These are phyloP conservation scores for Agrochola lota DNA, from an alignment of 2,888 invertebrate genomes.

Conservation along the genomic window DNA sequence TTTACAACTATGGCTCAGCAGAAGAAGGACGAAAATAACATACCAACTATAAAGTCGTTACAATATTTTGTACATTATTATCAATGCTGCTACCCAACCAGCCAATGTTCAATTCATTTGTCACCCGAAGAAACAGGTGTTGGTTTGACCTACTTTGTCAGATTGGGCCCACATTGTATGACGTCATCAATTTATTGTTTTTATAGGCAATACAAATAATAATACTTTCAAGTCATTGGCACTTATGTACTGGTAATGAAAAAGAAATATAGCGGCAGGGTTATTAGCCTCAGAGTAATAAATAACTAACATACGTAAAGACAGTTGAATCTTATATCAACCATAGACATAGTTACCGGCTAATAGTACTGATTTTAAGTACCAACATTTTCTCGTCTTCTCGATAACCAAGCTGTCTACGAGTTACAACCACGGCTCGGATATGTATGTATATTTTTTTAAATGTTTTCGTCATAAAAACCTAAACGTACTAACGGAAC, in stretches of 20 bases:
- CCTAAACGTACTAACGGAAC: too few relatives aligned
- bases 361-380: too few relatives aligned
- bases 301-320: too few relatives aligned
- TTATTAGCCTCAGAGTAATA: conserved; percentile 5
- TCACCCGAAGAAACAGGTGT: conserved; percentile 27
- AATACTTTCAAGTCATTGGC: conserved; percentile 3
- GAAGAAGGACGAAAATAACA: background rate
- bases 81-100: background rate
- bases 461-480: too few relatives aligned
- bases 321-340: background rate
- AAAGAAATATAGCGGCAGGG: background rate
- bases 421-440: background rate
- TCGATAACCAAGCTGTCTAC: background rate
- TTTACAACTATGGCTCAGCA: background rate
- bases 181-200: conserved; percentile 3
- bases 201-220: background rate
- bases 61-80: conserved; percentile 11
- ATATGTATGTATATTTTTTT: too few relatives aligned
- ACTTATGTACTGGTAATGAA: background rate
- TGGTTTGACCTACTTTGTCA: conserved; percentile 23
- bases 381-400: background rate
- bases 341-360: too few relatives aligned
- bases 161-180: background rate
- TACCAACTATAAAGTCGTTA: background rate
- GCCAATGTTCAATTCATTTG: conserved; percentile 11